Conservation (phyloP, 2,888 invertebrate genomes). For the Tridacna crocea region DNA sequence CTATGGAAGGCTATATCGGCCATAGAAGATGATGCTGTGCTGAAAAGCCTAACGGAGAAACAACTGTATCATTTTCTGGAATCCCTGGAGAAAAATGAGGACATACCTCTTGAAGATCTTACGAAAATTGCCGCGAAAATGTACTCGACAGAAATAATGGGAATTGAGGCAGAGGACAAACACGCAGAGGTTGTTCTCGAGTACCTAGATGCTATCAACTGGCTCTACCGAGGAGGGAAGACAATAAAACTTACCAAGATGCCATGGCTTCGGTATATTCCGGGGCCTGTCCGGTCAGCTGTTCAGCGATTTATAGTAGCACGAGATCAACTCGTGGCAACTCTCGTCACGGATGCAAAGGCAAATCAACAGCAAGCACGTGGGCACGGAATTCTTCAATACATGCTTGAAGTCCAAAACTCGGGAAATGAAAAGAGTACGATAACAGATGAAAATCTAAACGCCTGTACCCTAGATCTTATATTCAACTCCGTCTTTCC, state of each 20-base stretch:
- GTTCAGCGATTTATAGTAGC: not conserved
- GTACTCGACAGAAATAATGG: not conserved
- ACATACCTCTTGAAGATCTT: not conserved
- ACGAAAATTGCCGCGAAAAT: not conserved
- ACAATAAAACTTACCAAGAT: not conserved
- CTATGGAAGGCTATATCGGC: slow-evolving; percentile 1
- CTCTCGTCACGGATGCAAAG: not conserved
- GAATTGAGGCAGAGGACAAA: slow-evolving; percentile 2
- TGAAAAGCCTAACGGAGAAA: not conserved
- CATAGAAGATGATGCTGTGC: not conserved
- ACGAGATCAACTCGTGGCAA: not conserved
- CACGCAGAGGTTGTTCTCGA: not conserved
- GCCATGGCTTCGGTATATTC: not conserved
- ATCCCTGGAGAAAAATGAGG: not conserved
- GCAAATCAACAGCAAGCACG: not conserved
- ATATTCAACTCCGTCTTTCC: slow-evolving; percentile 7
- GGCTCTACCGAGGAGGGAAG: not conserved
- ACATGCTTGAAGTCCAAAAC: not conserved
- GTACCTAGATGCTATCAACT: not conserved
- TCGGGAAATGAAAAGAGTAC: not conserved
- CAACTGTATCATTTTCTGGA: not conserved
- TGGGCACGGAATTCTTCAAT: slow-evolving; percentile 8
- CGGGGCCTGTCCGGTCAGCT: not conserved
- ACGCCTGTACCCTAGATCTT: slow-evolving; percentile 4
- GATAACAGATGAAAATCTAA: not conserved